phyloP scores from a whole-genome alignment of 2,888 invertebrate species.

The Andrena trimmerana region DNA sequence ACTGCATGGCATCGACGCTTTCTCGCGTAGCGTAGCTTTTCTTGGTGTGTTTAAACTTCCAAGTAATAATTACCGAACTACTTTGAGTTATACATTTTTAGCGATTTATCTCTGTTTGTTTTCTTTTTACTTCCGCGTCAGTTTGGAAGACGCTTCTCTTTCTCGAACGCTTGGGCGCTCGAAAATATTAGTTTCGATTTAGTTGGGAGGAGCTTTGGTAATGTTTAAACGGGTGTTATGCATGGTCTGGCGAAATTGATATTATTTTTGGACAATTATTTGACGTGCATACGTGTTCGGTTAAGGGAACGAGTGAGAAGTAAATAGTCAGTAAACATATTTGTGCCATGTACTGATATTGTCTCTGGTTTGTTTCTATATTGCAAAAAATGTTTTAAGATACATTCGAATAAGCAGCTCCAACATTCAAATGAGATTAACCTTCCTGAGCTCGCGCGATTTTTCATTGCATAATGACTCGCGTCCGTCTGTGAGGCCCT shows the following conservation, averaged over 20 bases:
- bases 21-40: not conserved
- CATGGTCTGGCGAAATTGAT: constrained; percentile 70
- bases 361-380: not conserved
- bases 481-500: no score
- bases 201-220: not conserved
- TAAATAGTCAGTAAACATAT: constrained; percentile 53
- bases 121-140: not conserved
- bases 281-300: constrained; percentile 31
- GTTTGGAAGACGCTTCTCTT: no score
- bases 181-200: no score
- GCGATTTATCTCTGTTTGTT: not conserved
- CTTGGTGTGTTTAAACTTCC: no score
- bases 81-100: not conserved
- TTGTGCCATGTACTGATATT: constrained; percentile 47
- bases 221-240: constrained; percentile 8
- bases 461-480: no score
- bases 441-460: no score
- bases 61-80: no score
- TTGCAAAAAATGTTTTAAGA: not conserved
- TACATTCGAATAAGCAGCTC: not conserved
- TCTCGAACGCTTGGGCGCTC: no score
- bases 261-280: constrained; percentile 69
- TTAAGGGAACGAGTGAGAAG: not conserved
- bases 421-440: not conserved
- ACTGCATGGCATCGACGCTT: not conserved